Conservation (phyloP, 23 tunicate genomes). For the Clavelina lepadiformis region DNA sequence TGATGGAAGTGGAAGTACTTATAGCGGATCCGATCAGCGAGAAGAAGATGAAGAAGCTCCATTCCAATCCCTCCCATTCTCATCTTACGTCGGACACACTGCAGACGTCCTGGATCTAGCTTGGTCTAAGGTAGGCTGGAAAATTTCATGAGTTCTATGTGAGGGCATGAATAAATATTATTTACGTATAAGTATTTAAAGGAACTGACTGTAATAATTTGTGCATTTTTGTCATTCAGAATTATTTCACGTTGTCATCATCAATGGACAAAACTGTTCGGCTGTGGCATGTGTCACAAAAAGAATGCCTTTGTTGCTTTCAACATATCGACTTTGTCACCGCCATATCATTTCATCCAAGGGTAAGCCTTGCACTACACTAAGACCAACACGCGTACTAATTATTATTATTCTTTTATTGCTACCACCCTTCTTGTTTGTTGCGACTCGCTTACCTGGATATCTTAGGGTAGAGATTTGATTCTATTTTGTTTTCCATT, state of each 20-base stretch:
- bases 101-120: conserved; percentile 97
- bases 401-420: no score
- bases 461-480: no score
- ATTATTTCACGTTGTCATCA: conserved; percentile 87
- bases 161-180: no score
- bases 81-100: conserved; percentile 88
- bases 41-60: conserved; percentile 91
- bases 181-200: neutral
- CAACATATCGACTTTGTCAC: conserved; percentile 97
- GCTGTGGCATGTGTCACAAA: conserved; percentile 91
- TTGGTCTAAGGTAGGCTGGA: conserved; percentile 82
- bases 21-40: conserved; percentile 19
- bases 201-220: neutral
- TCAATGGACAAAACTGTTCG: conserved; percentile 97
- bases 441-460: no score
- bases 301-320: conserved; percentile 94
- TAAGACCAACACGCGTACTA: no score
- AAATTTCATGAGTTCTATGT: no score
- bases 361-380: no score
- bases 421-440: no score
- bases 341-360: conserved; percentile 93
- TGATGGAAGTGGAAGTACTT: conserved; percentile 9
- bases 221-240: conserved; percentile 33
- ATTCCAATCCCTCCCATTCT: conserved; percentile 81
- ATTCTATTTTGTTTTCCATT: no score